These are phyloP conservation scores for Nyctibius grandis DNA, from an alignment of 2,797 vertebrate genomes.

Conservation along the genomic window DNA sequence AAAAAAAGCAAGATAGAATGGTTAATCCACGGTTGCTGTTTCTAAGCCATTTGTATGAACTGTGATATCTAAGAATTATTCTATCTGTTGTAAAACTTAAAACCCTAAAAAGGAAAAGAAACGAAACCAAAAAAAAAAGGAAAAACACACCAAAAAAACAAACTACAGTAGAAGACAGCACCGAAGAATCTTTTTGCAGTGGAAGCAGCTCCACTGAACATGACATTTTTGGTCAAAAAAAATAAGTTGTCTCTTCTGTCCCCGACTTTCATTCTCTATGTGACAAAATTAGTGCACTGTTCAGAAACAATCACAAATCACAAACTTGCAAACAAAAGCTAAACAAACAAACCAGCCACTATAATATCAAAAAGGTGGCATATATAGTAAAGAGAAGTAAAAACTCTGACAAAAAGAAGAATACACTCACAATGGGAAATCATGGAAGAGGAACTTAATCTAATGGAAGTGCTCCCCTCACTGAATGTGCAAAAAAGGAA, in stretches of 20 bases:
- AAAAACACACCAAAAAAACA: neutral
- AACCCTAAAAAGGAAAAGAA: neutral
- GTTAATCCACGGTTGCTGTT: too few species aligned
- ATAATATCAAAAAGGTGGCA: neutral
- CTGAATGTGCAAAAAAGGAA: neutral
- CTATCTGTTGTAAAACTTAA: neutral
- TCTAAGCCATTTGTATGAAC: too few species aligned
- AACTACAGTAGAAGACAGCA: neutral
- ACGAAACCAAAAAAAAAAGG: rapidly evolving
- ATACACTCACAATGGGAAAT: neutral
- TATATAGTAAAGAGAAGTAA: neutral
- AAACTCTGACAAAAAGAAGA: neutral
- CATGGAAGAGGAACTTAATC: neutral
- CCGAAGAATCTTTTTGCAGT: neutral
- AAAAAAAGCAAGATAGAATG: neutral
- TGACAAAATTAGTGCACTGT: neutral
- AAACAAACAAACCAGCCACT: neutral
- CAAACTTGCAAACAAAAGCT: neutral
- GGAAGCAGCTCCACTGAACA: neutral
- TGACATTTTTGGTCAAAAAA: neutral
- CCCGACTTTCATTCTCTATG: neutral
- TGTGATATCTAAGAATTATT: too few species aligned
- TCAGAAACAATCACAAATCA: neutral
- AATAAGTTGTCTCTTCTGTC: neutral
- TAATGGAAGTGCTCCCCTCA: neutral